phyloP scores from a whole-genome alignment of 2,797 vertebrate genomes.

The Bradypodion ventrale region DNA sequence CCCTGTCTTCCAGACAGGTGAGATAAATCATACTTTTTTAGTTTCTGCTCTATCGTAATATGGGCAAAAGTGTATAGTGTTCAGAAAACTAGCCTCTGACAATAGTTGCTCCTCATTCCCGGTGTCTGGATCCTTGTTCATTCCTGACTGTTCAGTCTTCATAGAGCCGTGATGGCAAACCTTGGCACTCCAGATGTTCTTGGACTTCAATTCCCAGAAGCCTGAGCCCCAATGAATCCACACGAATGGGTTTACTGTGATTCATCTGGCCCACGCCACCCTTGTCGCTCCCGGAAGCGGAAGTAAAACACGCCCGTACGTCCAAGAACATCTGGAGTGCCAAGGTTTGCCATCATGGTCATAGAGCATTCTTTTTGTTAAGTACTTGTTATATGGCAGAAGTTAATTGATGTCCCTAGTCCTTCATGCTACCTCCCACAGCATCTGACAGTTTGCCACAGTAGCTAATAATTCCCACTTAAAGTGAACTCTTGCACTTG shows the following conservation, averaged over 20 bases:
- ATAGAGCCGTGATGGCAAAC: too few species aligned
- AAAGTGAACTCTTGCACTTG: slow-evolving; percentile 23
- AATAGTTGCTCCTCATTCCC: neutral
- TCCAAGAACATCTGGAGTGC: too few species aligned
- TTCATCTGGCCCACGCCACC: too few species aligned
- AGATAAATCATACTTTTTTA: neutral
- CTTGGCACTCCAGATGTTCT: too few species aligned
- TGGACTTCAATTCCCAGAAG: too few species aligned
- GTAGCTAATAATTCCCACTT: slow-evolving; percentile 27
- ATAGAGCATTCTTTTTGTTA: neutral
- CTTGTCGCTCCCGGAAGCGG: too few species aligned
- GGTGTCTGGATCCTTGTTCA: neutral
- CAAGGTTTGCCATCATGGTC: too few species aligned
- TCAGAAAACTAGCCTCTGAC: neutral
- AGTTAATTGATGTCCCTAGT: neutral
- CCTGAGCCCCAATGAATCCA: too few species aligned
- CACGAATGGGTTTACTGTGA: too few species aligned
- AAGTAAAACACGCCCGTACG: too few species aligned
- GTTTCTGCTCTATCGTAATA: neutral
- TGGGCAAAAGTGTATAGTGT: neutral
- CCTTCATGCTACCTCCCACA: neutral
- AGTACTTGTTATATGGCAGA: neutral
- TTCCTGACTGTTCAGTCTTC: neutral
- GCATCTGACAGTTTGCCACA: slow-evolving; percentile 3
- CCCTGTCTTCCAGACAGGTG: neutral